Conservation (phyloP, 2,888 invertebrate genomes). For the Pseudococcus jackbeardsleyi region DNA sequence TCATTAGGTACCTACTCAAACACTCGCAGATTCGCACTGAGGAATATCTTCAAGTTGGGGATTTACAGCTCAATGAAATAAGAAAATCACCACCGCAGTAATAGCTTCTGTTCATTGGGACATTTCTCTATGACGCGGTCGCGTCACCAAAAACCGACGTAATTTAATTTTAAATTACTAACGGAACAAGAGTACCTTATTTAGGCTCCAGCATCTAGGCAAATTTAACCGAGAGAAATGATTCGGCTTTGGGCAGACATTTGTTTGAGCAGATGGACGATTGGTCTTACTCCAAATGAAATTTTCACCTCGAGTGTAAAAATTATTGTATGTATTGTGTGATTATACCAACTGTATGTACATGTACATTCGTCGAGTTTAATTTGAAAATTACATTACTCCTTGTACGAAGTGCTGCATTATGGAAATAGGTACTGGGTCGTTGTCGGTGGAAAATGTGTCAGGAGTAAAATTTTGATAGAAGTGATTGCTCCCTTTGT, state of each 20-base stretch:
- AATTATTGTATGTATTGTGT: not conserved
- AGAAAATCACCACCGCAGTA: not conserved
- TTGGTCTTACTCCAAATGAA: not conserved
- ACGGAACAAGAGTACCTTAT: slow-evolving; percentile 1
- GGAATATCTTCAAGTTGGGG: not conserved
- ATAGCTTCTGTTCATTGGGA: not conserved
- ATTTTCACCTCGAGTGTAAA: not conserved
- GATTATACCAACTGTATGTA: not conserved
- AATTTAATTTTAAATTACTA: slow-evolving; percentile 41
- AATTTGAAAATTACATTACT: slow-evolving; percentile 8
- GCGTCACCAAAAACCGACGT: not conserved
- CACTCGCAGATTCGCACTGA: not conserved
- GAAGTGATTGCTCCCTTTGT: slow-evolving; percentile 11
- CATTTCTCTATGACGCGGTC: not conserved
- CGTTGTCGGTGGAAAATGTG: not conserved
- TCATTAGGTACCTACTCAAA: not conserved
- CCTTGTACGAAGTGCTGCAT: not conserved
- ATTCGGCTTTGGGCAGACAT: not conserved
- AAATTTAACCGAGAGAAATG: not conserved
- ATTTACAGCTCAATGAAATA: not conserved
- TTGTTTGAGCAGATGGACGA: not conserved
- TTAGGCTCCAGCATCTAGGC: not conserved
- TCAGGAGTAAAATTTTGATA: slow-evolving; percentile 9
- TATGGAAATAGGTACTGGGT: not conserved
- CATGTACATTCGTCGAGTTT: not conserved